Evolutionary conservation across 2,888 invertebrate genomes (phyloP).

Genomic region (Rhyacophila evoluta): DNA sequence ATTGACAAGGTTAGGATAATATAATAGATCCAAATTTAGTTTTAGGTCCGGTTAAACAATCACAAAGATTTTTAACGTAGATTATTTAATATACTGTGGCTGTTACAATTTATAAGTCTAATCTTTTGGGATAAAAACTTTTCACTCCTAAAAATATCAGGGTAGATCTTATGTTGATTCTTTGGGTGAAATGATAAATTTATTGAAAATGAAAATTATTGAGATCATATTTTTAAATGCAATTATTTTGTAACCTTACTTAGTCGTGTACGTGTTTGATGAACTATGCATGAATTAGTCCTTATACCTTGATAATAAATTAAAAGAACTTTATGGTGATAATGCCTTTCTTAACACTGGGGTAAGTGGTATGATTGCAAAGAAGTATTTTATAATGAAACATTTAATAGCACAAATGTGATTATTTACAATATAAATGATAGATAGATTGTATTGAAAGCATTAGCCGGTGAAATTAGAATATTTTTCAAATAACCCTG

Average conservation of each 20-base stretch:
- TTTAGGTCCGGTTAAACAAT: no score
- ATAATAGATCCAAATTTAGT: no score
- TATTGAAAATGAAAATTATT: background rate
- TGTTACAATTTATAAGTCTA: no score
- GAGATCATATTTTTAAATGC: slow-evolving; percentile 19
- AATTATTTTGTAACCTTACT: background rate
- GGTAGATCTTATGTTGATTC: background rate
- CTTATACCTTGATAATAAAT: background rate
- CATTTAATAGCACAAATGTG: no score
- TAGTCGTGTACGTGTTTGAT: background rate
- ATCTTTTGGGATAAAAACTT: background rate
- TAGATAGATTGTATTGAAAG: no score
- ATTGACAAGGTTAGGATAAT: no score
- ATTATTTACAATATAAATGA: no score
- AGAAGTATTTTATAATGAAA: background rate
- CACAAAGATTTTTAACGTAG: no score
- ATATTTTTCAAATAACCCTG: background rate
- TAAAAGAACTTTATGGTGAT: background rate
- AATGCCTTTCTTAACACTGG: background rate
- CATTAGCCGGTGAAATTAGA: no score
- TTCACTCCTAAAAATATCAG: background rate
- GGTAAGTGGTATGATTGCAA: background rate
- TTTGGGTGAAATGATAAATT: background rate
- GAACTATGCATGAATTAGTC: background rate
- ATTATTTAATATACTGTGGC: no score